Evolutionary conservation across 2,888 invertebrate genomes (phyloP).

Genomic region (Torymus auratus): DNA sequence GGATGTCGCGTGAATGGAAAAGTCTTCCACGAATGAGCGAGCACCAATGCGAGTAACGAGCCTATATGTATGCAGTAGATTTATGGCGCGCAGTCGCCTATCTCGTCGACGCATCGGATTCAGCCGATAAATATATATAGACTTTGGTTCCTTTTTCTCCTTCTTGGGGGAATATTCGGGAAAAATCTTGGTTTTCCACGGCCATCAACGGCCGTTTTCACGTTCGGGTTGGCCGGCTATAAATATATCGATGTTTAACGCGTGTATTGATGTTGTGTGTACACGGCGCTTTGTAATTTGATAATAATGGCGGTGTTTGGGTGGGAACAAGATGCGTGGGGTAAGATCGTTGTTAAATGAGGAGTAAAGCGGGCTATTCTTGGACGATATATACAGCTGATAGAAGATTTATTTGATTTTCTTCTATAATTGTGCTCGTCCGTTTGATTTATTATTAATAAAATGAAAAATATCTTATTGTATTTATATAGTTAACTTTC

Average conservation of each 20-base stretch:
- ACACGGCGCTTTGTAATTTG: background rate
- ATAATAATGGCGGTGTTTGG: constrained; percentile 23
- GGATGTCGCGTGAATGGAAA: constrained; percentile 12
- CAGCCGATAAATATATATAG: constrained; percentile 14
- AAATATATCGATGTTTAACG: background rate
- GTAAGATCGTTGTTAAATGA: too few species aligned
- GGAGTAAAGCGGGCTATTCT: too few species aligned
- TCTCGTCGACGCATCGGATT: background rate
- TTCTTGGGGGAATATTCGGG: background rate
- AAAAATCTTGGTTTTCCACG: background rate
- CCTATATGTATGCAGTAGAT: background rate
- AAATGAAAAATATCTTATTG: too few species aligned
- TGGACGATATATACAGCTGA: too few species aligned
- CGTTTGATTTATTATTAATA: too few species aligned
- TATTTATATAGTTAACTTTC: too few species aligned
- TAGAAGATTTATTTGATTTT: too few species aligned
- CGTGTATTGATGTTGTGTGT: constrained; percentile 1
- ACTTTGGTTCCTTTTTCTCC: background rate
- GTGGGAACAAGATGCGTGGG: constrained; percentile 4
- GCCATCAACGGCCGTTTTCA: constrained; percentile 29
- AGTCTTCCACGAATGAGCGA: constrained; percentile 19
- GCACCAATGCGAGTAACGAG: constrained; percentile 10
- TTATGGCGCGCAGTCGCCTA: constrained; percentile 3
- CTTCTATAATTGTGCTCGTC: too few species aligned
- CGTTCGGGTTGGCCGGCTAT: constrained; percentile 22